Evolutionary conservation across 1,140 invertebrate genomes (phyloP).

Genomic region (Drosophila ananassae): DNA sequence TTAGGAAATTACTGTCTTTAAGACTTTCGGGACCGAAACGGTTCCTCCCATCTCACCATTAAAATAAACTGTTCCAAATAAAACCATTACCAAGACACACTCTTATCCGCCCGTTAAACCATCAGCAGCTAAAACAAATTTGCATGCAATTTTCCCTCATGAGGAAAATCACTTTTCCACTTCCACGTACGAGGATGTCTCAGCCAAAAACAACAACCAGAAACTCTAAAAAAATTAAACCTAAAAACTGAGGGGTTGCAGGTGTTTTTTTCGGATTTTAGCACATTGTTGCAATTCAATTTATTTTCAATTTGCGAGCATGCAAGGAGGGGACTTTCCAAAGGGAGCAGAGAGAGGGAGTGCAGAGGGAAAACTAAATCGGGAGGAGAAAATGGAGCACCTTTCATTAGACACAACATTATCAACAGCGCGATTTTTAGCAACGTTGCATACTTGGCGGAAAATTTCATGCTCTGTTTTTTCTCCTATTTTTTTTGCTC

Average conservation of each 20-base stretch:
- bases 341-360: neutral
- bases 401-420: conserved; percentile 74
- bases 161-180: conserved; percentile 55
- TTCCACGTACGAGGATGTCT: conserved; percentile 33
- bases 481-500: neutral
- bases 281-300: conserved; percentile 79
- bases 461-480: conserved; percentile 6
- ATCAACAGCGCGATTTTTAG: conserved; percentile 58
- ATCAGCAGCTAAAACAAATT: conserved; percentile 59
- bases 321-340: conserved; percentile 38
- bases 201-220: conserved; percentile 10
- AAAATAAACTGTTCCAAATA: conserved; percentile 16
- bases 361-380: conserved; percentile 1
- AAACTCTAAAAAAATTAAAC: conserved; percentile 13
- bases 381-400: conserved; percentile 29
- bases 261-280: conserved; percentile 51
- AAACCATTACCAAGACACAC: conserved; percentile 16
- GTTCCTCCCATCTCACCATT: neutral
- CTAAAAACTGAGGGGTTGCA: conserved; percentile 28
- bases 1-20: too few species aligned
- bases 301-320: conserved; percentile 79
- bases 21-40: too few species aligned
- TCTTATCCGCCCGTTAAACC: conserved; percentile 20
- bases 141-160: conserved; percentile 66
- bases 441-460: conserved; percentile 24